Conservation (phyloP, 2,113 vertebrate species). For the Zootoca vivipara region DNA sequence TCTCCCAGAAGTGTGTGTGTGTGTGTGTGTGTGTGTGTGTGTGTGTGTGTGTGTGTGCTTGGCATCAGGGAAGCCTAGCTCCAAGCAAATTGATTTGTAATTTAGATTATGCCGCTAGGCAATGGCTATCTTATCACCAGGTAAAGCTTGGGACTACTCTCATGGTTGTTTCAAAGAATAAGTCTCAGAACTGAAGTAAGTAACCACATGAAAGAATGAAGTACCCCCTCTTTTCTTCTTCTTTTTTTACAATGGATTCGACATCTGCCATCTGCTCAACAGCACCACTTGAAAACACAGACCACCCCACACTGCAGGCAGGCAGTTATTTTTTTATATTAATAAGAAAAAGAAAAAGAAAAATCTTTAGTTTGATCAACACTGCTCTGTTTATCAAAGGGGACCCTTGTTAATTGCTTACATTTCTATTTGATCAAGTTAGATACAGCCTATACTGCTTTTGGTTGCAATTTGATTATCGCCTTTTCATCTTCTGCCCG, state of each 20-base stretch:
- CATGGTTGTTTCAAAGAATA: not conserved
- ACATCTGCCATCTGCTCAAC: conserved; percentile 20
- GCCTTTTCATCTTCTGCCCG: conserved; percentile 53
- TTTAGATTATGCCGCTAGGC: conserved; percentile 22
- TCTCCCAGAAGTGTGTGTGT: conserved; percentile 40
- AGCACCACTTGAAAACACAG: not conserved
- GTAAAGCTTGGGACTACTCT: not conserved
- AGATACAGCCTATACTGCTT: not conserved
- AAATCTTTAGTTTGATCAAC: conserved; percentile 49
- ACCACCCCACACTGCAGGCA: conserved; percentile 42
- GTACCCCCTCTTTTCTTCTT: fast-evolving
- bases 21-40: not conserved
- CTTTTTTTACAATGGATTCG: not conserved
- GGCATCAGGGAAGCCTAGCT: conserved; percentile 10
- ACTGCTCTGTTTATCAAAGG: conserved; percentile 57
- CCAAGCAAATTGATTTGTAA: conserved; percentile 23
- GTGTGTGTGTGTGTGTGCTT: conserved; percentile 39
- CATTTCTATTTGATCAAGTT: conserved; percentile 62
- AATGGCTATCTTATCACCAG: not conserved
- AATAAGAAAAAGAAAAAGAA: not conserved
- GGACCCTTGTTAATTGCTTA: conserved; percentile 61
- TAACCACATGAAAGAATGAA: not conserved
- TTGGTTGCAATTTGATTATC: conserved; percentile 59
- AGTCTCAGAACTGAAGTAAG: not conserved
- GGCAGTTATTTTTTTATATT: conserved; percentile 13